Percentiles rank a stretch among this genome's conserved stretches.
phyloP scores from a whole-genome alignment of 1,140 invertebrate genomes.

The Drosophila willistoni region DNA sequence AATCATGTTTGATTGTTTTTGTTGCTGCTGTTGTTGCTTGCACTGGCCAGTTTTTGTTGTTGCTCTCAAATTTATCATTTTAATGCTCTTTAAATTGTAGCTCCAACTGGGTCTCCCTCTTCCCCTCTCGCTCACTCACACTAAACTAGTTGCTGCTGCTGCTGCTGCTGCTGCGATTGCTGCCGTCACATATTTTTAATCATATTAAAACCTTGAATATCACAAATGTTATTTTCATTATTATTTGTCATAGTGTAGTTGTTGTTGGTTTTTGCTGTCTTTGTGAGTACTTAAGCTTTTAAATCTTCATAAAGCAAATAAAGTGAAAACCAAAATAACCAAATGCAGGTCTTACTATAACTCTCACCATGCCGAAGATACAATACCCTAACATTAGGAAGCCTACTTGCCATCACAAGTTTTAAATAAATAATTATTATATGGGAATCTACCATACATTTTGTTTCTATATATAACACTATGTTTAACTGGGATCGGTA shows the following conservation, averaged over 20 bases:
- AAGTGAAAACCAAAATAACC: conserved; percentile 33
- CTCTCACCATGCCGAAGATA: neutral
- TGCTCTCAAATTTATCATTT: conserved; percentile 70
- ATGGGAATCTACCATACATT: too few relatives aligned
- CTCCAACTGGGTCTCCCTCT: conserved; percentile 29
- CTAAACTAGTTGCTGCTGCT: conserved; percentile 19
- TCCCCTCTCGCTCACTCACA: too few relatives aligned
- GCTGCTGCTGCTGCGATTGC: conserved; percentile 26
- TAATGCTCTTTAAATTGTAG: conserved; percentile 61
- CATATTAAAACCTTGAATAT: conserved; percentile 67
- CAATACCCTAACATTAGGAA: neutral
- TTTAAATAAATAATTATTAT: too few relatives aligned
- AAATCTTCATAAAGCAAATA: conserved; percentile 63
- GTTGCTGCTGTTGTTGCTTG: conserved; percentile 35
- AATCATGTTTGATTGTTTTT: conserved; percentile 46
- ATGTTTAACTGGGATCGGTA: too few relatives aligned
- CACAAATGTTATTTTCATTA: conserved; percentile 60
- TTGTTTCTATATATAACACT: too few relatives aligned
- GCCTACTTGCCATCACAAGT: neutral
- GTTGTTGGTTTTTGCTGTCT: conserved; percentile 7
- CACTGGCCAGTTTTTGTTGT: conserved; percentile 46
- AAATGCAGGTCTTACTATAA: neutral
- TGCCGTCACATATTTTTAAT: conserved; percentile 71
- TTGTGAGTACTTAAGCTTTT: conserved; percentile 48
- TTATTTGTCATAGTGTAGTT: conserved; percentile 24